Base-by-base conservation (phyloP, 1,140 invertebrate genomes). In the Drosophila novamexicana region DNA sequence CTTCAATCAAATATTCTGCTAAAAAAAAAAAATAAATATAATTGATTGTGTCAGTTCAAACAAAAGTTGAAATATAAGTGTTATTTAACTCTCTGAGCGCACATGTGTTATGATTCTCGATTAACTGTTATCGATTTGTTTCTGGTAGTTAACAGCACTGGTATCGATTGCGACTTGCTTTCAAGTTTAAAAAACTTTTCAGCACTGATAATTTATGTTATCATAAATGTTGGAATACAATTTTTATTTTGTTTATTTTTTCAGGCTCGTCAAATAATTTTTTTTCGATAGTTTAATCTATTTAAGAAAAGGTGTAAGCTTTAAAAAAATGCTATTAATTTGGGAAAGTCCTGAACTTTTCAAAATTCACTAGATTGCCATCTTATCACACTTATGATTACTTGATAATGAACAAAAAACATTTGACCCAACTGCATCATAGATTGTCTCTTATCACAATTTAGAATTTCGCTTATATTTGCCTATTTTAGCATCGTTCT, bases 1-100 rank as follows among this genome's bases (percentile, higher is more conserved):
- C 22, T 29, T 29, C 22, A 29, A 29, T 29, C 22, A 29, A 16
- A 14, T 36, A 8, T 49, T 29, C 0, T 52, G 1, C 34, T 8
- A 5, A 14, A 34, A 68, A 40, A 52, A 52, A 56, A 47, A 37
- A 10, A 18, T 16, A 34, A 7, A 2, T 16, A 39, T 9, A 61
- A 32, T 22, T 59, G 36, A 22, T 22, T 42, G 5, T 34, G 6
- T 14, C 32, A n/a, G 12, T 45, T 39, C 6, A 36, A 65, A 47
- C 36, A 58, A 58, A 54, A 66, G 10, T 40, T 36, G 34, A 49
- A 59, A 36, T 62, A 7, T 36, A 58, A 50, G 34, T 83, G 80
- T 83, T 82, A 82, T 74, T 74, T 29, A 82, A 82, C 75, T 70
- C 29, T 45, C 45, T 22, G 54, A 63, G 61, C 61, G 62, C 79